Base-by-base conservation (phyloP, 2,113 vertebrate genomes). In the Proteles cristata region DNA sequence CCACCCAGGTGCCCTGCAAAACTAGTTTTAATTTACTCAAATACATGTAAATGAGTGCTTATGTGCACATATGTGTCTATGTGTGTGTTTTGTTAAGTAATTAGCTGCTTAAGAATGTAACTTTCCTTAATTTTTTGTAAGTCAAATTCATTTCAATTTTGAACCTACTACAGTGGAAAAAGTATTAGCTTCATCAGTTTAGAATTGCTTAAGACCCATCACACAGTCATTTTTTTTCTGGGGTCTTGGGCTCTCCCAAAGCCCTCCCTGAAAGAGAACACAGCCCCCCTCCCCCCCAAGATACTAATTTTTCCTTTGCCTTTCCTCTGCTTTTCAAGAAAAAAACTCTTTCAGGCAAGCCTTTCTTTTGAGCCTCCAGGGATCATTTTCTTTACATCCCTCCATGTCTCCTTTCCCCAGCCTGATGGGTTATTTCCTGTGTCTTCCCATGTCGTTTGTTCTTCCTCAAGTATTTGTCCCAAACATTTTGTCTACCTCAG, bases 21-120 rank as follows among this genome's bases (percentile, higher is more conserved):
- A 65, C 90, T 94, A 85, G n/a, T 65, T 90, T 65, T 85, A 91
- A 50, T 82, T 81, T 96, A 94, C 16, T 88, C 58, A 69, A 48
- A 81, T 73, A 65, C 25, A 17, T 71, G 19, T 45, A 35, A 26
- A 11, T 48, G 3, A 39, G 12, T 77, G 19, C 43, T 3, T 79
- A 17, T 79, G 7, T 76, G 17, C 39, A 39, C 53, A 6, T 73
- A n/a, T 35, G 9, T 79, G 76, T 80, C 0, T 73, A 19, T 53
- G 17, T 53, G 25, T 28, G 15, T 80, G 16, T 65, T 90, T 63
- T 73, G n/a, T 89, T 80, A 79, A 86, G n/a, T 14, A 79, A 86
- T 28, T 14, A 86, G 28, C 61, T 88, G 4, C 61, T 17, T n/a
- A 86, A 86, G 45, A 76, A 91, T 69, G 33, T 39, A 94, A 76